Evolutionary conservation across 2,113 vertebrate species (phyloP).

Genomic region (Calypte anna): DNA sequence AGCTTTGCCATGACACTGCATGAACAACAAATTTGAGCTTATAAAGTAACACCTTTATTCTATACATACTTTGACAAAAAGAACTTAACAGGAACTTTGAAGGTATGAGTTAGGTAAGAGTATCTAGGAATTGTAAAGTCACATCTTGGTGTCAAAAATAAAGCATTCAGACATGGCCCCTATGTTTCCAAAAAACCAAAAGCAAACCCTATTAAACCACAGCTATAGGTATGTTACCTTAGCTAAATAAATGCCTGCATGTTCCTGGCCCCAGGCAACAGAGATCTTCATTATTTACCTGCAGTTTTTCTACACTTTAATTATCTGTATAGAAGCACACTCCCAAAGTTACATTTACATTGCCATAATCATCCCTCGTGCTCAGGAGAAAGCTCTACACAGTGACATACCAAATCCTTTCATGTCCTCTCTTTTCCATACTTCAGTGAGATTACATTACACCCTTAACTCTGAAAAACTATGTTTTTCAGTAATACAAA

Average conservation of each 20-base stretch:
- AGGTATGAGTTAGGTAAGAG: background rate
- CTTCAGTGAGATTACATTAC: background rate
- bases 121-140: background rate
- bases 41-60: background rate
- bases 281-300: background rate
- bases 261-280: background rate
- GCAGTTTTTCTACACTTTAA: background rate
- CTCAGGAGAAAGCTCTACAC: background rate
- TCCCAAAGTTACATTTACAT: background rate
- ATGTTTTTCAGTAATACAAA: background rate
- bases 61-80: background rate
- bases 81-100: background rate
- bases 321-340: background rate
- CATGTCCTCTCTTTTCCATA: background rate
- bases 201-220: background rate
- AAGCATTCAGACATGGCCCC: background rate
- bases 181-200: background rate
- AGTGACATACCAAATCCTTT: background rate
- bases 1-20: background rate
- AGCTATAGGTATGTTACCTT: background rate
- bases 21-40: background rate
- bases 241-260: background rate
- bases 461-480: background rate
- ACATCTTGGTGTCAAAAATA: background rate
- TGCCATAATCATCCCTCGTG: fast-evolving